Conservation (phyloP, 37 sponge, comb jelly and placozoan species). For the Dysidea cf. avara region DNA sequence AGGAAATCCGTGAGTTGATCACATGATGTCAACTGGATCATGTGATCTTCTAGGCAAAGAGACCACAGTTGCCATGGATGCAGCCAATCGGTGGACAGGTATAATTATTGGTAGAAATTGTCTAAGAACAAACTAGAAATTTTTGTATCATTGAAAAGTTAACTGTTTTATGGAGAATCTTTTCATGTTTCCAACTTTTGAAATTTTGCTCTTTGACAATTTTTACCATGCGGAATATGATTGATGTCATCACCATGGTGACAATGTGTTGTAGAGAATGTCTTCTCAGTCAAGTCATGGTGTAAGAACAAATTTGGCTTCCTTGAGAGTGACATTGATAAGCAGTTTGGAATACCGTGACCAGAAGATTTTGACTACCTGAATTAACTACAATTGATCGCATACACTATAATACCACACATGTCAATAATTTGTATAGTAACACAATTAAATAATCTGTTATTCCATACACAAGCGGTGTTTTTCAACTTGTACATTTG, state of each 20-base stretch:
- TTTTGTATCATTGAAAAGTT: neutral
- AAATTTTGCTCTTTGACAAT: neutral
- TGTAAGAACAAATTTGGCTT: constrained; percentile 86
- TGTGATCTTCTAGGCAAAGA: constrained; percentile 36
- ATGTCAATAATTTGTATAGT: neutral
- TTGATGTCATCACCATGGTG: neutral
- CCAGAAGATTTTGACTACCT: constrained; percentile 95
- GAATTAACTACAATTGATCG: constrained; percentile 5
- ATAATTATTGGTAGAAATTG: neutral
- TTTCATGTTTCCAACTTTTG: neutral
- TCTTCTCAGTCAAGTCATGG: constrained; percentile 92
- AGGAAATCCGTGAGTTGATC: constrained; percentile 39
- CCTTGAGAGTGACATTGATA: constrained; percentile 67
- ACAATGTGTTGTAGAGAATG: constrained; percentile 92
- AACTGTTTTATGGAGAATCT: neutral
- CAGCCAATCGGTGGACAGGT: constrained; percentile 98
- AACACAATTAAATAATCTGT: neutral
- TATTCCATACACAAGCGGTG: neutral
- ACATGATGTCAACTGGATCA: neutral
- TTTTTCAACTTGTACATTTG: no score
- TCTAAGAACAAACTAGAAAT: neutral
- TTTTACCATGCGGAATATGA: neutral
- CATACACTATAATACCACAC: neutral
- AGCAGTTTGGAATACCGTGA: constrained; percentile 98
- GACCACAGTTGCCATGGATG: constrained; percentile 58